phyloP scores from a whole-genome alignment of 2,113 vertebrate genomes.

The Phodopus roborovskii region DNA sequence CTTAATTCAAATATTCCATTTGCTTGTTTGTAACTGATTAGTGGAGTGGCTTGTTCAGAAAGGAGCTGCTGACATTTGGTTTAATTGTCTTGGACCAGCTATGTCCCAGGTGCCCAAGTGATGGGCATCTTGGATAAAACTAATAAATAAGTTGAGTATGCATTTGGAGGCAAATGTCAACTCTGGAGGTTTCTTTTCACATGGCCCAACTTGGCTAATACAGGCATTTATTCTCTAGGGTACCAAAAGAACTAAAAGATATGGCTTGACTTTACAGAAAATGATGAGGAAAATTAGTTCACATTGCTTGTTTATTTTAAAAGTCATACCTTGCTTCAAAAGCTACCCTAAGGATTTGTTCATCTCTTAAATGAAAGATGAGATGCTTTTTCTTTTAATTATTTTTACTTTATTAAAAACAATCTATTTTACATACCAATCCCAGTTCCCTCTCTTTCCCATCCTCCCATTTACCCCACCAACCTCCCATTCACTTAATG shows the following conservation, averaged over 20 bases:
- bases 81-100: slow-evolving; percentile 70
- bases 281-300: background rate
- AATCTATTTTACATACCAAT: too few species aligned
- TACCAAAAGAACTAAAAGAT: slow-evolving; percentile 23
- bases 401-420: too few species aligned
- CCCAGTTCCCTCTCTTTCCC: too few species aligned
- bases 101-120: slow-evolving; percentile 10
- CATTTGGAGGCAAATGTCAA: slow-evolving; percentile 23
- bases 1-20: slow-evolving; percentile 25
- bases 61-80: slow-evolving; percentile 65
- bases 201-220: slow-evolving; percentile 30
- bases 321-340: background rate
- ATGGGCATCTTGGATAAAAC: slow-evolving; percentile 70
- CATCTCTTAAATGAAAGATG: background rate
- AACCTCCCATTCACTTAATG: too few species aligned
- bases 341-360: background rate
- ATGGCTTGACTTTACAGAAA: slow-evolving; percentile 35
- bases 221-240: slow-evolving; percentile 20
- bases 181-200: background rate
- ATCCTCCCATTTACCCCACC: too few species aligned
- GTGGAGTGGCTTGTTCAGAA: slow-evolving; percentile 35
- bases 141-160: slow-evolving; percentile 58
- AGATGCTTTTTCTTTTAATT: too few species aligned
- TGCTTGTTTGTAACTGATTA: slow-evolving; percentile 43
- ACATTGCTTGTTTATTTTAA: slow-evolving; percentile 35